Evolutionary conservation across 2,888 invertebrate genomes (phyloP).

Genomic region (Linnaemya vulpina): DNA sequence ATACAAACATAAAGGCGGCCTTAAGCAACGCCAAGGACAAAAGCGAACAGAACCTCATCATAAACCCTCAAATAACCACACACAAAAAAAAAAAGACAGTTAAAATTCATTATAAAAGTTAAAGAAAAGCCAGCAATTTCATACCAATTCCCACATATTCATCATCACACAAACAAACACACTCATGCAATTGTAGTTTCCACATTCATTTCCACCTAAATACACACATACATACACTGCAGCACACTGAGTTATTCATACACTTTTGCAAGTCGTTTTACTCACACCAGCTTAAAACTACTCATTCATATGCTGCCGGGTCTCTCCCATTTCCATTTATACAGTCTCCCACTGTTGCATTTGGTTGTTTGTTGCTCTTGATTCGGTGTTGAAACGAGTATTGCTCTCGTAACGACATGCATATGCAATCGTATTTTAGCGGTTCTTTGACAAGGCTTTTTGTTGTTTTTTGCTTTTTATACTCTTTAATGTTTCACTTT

Average conservation of each 20-base stretch:
- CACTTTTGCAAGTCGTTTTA: neutral
- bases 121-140: neutral
- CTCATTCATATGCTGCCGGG: neutral
- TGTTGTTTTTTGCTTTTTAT: slow-evolving; percentile 8
- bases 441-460: slow-evolving; percentile 27
- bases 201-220: slow-evolving; percentile 46
- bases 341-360: slow-evolving; percentile 5
- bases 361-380: neutral
- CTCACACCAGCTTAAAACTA: slow-evolving; percentile 2
- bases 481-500: slow-evolving; percentile 13
- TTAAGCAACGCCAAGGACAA: slow-evolving; percentile 40
- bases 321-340: neutral
- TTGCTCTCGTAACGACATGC: neutral
- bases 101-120: neutral
- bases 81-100: neutral
- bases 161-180: neutral
- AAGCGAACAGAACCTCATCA: slow-evolving; percentile 42
- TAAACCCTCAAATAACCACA: neutral
- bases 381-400: slow-evolving; percentile 9
- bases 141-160: neutral
- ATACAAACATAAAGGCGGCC: slow-evolving; percentile 60
- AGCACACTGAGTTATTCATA: neutral
- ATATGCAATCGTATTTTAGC: slow-evolving; percentile 19
- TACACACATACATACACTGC: neutral
- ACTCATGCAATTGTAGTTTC: slow-evolving; percentile 8